Percentiles rank a stretch among this genome's conserved stretches.
These are phyloP conservation scores for Drosophila mayaguana DNA, from an alignment of 2,888 invertebrate species.

Conservation along the genomic window DNA sequence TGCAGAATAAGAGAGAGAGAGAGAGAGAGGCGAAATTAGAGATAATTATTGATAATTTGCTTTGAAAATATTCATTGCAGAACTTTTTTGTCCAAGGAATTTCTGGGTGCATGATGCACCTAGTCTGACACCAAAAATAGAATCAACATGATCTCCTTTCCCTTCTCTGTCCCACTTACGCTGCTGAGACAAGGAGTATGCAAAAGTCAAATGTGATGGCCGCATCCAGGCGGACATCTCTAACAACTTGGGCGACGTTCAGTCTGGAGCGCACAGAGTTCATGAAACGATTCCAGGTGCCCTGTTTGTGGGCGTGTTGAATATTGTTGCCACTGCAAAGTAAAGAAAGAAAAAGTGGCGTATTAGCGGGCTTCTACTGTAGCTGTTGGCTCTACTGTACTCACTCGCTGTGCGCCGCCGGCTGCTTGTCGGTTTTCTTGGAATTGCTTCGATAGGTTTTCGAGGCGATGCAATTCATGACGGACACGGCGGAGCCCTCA, in stretches of 20 bases:
- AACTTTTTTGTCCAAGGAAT: not conserved
- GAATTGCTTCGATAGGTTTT: conserved; percentile 56
- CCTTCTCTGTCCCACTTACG: conserved; percentile 84
- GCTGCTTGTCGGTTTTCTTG: conserved; percentile 43
- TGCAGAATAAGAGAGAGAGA: conserved; percentile 62
- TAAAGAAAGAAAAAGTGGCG: not conserved
- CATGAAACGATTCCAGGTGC: conserved; percentile 88
- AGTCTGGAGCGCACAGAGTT: conserved; percentile 88
- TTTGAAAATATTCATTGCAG: too few relatives aligned
- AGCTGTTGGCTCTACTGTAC: conserved; percentile 5
- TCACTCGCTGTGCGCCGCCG: conserved; percentile 43
- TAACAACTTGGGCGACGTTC: conserved; percentile 90
- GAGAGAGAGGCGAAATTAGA: not conserved
- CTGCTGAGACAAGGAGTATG: conserved; percentile 89
- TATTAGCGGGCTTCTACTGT: not conserved
- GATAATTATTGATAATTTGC: not conserved
- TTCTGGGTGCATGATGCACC: not conserved
- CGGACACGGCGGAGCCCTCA: conserved; percentile 87
- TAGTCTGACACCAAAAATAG: too few relatives aligned
- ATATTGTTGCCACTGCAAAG: conserved; percentile 48
- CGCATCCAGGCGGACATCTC: conserved; percentile 89
- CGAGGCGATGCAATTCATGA: conserved; percentile 88
- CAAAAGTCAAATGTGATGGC: conserved; percentile 91
- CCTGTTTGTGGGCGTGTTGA: conserved; percentile 69
- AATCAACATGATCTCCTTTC: not conserved